Base-by-base conservation (phyloP, 2,888 invertebrate genomes). In the Deladenus siricidicola region DNA sequence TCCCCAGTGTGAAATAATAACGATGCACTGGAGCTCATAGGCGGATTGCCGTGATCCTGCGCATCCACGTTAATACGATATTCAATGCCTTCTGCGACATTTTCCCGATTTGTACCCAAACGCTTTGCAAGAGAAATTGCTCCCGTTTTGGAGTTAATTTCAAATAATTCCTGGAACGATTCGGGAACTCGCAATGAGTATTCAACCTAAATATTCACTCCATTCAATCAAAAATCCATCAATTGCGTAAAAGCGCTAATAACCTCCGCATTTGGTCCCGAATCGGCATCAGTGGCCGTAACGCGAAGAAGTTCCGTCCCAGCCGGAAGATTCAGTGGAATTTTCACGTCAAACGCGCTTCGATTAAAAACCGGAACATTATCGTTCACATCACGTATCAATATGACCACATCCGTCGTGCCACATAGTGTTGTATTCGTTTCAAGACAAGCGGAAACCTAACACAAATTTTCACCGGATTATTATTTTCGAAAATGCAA, bases 371-470 rank as follows among this genome's bases (percentile, higher is more conserved):
- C 52, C 10, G 76, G 76, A 2, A 70, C 17, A 48, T 76, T 76
- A 63, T 76, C 76, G 56, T 76, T 76, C 26, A 65, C 58, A 56
- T 76, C 76, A 6, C 64, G 64, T 1, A 76, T 69, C 24, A 65
- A 44, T 42, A 69, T 51, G 21, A 43, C 50, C 23, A 60, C 58
- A 14, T 57, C 47, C 17, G 70, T 49, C 45, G 51, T 55, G 28
- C 61, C 69, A 30, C 69, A 69, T 4, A 45, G 45, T 0, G 63
- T 49, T 19, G 64, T 58, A 58, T 65, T 66, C 17, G 57, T 48
- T 43, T 53, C 60, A 29, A 69, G 59, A 56, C 69, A 69, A 1
- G 65, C 69, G 28, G 55, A 61, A 4, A 69, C 51, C 68, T 69
- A 14, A n/a, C n/a, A n/a, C n/a, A n/a, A n/a, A n/a, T n/a, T n/a